phyloP scores from a whole-genome alignment of 2,888 invertebrate species.

The Sphaerophoria taeniata region DNA sequence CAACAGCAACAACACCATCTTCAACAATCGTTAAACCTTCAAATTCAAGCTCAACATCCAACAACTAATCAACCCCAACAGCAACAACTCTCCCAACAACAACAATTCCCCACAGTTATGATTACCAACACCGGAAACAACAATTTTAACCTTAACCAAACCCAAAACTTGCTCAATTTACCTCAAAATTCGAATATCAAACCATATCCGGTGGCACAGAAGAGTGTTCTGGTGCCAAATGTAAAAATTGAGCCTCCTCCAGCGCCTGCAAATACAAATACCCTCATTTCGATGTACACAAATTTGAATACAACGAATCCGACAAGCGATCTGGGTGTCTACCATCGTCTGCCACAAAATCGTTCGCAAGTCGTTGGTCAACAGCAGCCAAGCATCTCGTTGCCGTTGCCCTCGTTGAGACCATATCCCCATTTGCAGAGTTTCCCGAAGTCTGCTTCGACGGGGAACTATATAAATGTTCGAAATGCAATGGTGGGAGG shows the following conservation, averaged over 20 bases:
- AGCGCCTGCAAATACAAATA: slow-evolving; percentile 76
- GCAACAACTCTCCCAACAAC: slow-evolving; percentile 54
- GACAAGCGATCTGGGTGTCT: slow-evolving; percentile 35
- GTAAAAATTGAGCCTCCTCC: slow-evolving; percentile 80
- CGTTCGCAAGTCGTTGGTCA: slow-evolving; percentile 44
- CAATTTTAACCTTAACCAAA: slow-evolving; percentile 45
- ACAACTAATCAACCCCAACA: slow-evolving; percentile 57
- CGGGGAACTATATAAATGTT: slow-evolving; percentile 80
- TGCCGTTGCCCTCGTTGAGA: slow-evolving; percentile 77
- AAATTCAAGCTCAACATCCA: slow-evolving; percentile 61
- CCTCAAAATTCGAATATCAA: slow-evolving; percentile 75
- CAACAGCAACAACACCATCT: slow-evolving; percentile 79
- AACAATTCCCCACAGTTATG: slow-evolving; percentile 53
- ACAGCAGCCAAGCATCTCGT: slow-evolving; percentile 55
- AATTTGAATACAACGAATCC: slow-evolving; percentile 33
- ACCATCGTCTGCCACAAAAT: slow-evolving; percentile 34
- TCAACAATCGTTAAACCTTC: slow-evolving; percentile 76
- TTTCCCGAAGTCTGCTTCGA: slow-evolving; percentile 81
- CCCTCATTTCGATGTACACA: slow-evolving; percentile 78
- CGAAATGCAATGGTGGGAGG: slow-evolving; percentile 65
- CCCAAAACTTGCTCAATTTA: slow-evolving; percentile 75
- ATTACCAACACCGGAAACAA: slow-evolving; percentile 73
- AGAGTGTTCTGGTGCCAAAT: slow-evolving; percentile 76
- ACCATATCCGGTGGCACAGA: slow-evolving; percentile 67
- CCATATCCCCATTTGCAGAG: slow-evolving; percentile 79